Conservation (phyloP, 2,888 invertebrate species). For the Leptopilina myrica region DNA sequence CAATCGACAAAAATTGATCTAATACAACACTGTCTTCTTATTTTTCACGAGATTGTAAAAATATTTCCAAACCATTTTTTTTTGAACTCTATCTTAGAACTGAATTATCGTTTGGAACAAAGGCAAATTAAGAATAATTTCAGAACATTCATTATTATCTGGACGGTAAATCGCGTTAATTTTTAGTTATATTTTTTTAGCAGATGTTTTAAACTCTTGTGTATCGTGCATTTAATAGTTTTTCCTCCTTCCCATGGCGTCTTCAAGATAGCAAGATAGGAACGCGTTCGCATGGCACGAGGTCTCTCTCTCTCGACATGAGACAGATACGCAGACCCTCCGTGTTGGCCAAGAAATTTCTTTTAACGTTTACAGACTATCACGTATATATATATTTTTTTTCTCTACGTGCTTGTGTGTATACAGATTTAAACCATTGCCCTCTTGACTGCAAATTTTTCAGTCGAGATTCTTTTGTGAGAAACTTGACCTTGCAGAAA, state of each 20-base stretch:
- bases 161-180: not conserved
- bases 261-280: slow-evolving; percentile 28
- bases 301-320: slow-evolving; percentile 5
- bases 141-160: not conserved
- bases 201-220: slow-evolving; percentile 8
- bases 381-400: not conserved
- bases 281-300: slow-evolving; percentile 37
- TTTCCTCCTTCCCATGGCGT: slow-evolving; percentile 20
- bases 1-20: too few relatives aligned
- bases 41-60: too few relatives aligned
- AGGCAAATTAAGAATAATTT: slow-evolving; percentile 1
- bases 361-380: not conserved
- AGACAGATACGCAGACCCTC: slow-evolving; percentile 34
- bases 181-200: slow-evolving; percentile 24
- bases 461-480: not conserved
- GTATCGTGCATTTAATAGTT: slow-evolving; percentile 22
- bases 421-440: not conserved
- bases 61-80: too few relatives aligned
- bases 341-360: slow-evolving; percentile 32
- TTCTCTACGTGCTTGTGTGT: not conserved
- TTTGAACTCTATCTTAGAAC: too few relatives aligned
- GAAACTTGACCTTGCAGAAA: too few relatives aligned
- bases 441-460: slow-evolving; percentile 13
- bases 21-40: too few relatives aligned
- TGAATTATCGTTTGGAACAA: not conserved